phyloP scores from a whole-genome alignment of 2,113 vertebrate species.

The Scopus umbretta region DNA sequence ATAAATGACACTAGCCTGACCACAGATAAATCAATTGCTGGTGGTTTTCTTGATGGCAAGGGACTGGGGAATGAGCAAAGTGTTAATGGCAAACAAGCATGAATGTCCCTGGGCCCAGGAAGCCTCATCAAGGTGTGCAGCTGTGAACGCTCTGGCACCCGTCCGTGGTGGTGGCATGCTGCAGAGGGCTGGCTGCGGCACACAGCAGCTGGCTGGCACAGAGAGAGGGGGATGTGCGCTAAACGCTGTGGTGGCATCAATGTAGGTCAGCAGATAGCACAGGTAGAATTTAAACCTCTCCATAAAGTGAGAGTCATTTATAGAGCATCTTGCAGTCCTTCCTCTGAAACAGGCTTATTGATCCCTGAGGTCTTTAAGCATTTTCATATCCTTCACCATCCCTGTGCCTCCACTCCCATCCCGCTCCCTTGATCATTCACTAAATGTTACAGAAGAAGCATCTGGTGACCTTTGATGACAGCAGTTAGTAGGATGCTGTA shows the following conservation, averaged over 20 bases:
- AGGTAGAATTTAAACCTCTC: not conserved
- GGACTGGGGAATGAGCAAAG: not conserved
- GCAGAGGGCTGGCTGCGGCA: not conserved
- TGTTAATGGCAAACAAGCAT: not conserved
- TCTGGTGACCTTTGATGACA: not conserved
- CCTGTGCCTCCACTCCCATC: not conserved
- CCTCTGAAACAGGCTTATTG: not conserved
- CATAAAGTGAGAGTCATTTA: not conserved
- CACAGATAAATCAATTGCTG: not conserved
- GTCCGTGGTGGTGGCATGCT: not conserved
- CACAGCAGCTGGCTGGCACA: not conserved
- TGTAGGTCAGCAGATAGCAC: not conserved
- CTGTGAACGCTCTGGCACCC: not conserved
- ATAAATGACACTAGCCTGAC: not conserved
- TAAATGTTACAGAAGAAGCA: not conserved
- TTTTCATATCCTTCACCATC: not conserved
- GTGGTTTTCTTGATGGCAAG: not conserved
- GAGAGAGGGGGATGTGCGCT: not conserved
- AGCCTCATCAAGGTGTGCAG: accelerated
- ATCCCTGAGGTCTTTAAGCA: not conserved
- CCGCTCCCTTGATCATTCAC: not conserved
- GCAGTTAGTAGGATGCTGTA: not conserved
- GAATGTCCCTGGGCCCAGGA: not conserved
- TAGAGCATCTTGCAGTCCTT: not conserved
- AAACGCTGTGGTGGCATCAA: not conserved